Conservation (phyloP, 2,113 vertebrate genomes). For the Prionailurus viverrinus region DNA sequence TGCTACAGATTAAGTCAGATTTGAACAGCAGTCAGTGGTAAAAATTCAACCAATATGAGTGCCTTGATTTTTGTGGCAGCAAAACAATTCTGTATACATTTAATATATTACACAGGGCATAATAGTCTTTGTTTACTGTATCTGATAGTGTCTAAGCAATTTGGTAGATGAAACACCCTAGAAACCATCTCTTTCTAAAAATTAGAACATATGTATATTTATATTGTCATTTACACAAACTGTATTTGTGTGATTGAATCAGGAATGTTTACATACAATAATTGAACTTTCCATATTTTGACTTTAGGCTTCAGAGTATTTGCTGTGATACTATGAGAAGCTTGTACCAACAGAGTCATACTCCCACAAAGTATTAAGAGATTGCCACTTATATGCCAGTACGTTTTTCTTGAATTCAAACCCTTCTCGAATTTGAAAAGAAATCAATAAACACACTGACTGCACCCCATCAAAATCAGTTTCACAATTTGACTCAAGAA, state of each 20-base stretch:
- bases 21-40: neutral
- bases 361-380: neutral
- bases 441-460: neutral
- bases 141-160: neutral
- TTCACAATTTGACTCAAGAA: conserved; percentile 22
- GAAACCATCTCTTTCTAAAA: neutral
- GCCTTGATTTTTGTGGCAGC: neutral
- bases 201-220: neutral
- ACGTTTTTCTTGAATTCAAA: neutral
- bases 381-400: neutral
- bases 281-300: neutral
- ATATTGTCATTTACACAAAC: neutral
- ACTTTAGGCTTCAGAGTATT: neutral
- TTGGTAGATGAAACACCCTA: neutral
- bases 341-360: neutral
- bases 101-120: neutral
- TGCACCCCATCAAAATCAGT: neutral
- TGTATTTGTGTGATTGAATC: neutral
- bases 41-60: neutral
- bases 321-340: neutral
- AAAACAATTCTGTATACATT: neutral
- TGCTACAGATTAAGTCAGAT: neutral
- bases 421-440: neutral
- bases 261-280: neutral
- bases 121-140: neutral